Conservation (phyloP, 2,797 vertebrate species). For the Oreochromis mossambicus region DNA sequence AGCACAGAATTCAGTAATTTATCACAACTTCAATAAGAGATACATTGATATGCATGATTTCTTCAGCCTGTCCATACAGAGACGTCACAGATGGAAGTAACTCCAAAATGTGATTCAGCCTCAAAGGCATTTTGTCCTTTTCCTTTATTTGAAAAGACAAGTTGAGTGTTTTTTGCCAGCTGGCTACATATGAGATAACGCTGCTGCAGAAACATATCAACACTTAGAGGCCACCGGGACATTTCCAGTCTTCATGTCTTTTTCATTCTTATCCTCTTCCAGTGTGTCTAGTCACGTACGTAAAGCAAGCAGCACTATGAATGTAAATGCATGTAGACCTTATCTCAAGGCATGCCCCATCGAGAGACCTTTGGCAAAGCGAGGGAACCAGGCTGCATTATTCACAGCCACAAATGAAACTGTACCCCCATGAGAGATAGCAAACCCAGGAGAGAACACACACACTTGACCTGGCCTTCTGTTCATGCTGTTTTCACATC, state of each 20-base stretch:
- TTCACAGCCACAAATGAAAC: slow-evolving; percentile 45
- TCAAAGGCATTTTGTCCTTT: slow-evolving; percentile 20
- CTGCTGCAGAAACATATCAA: slow-evolving; percentile 1
- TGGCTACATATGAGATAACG: slow-evolving; percentile 21
- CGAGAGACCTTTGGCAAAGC: slow-evolving; percentile 10
- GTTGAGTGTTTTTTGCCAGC: slow-evolving; percentile 2
- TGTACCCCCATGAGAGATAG: slow-evolving; percentile 12
- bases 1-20: slow-evolving; percentile 6
- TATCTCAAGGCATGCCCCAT: slow-evolving; percentile 34
- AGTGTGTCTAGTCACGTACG: slow-evolving; percentile 6
- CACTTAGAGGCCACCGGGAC: slow-evolving; percentile 10
- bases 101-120: neutral
- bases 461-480: slow-evolving; percentile 57
- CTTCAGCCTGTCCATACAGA: neutral
- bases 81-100: slow-evolving; percentile 12
- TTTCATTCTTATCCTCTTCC: slow-evolving; percentile 17
- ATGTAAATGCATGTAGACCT: slow-evolving; percentile 44
- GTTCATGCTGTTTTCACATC: slow-evolving; percentile 43
- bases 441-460: slow-evolving; percentile 17
- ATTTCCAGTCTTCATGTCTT: slow-evolving; percentile 2
- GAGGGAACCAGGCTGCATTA: slow-evolving; percentile 19
- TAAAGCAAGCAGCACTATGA: slow-evolving; percentile 16
- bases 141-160: neutral
- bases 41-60: neutral
- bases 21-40: slow-evolving; percentile 1